Evolutionary conservation across 2,888 invertebrate species (phyloP), one percentile per base, ranked within the genome.

Genomic region (Steromphala cineraria): DNA sequence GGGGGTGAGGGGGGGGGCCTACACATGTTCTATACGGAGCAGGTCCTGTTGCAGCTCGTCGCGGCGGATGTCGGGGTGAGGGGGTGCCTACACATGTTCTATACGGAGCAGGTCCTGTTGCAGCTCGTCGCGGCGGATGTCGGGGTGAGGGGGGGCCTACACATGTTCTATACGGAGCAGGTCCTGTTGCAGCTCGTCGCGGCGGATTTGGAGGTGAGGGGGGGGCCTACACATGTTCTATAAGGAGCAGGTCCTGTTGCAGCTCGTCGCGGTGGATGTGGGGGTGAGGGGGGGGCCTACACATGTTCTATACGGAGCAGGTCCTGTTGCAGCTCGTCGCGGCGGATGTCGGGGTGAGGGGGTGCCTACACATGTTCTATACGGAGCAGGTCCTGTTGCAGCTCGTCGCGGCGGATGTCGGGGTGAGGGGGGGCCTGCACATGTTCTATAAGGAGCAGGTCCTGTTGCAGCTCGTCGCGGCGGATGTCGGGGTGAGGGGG

Each of bases 41-140:
- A 71, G 71, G 71, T 71, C 71, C 10, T 71, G 71, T 36, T 71
- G 71, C 19, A 71, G 71, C 19, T 71, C 36, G 71, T 71, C 71
- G 3, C 40, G 28, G 15, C 71, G 28, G 40, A 71, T 40, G 19
- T 71, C 15, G 13, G 71, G 71, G 40, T 71, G 71, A 10, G 8
- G 24, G 55, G 76, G 8, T 19, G 31, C 55, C 17, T 52, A 71
- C 31, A 36, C 71, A 17, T 31, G 10, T 36, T 71, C 71, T n/a
- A 36, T 40, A 17, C 71, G 28, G 31, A 71, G 71, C 0, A 71
- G 71, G 71, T 71, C 71, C 10, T 71, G 71, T 36, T 71, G 71
- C 19, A 71, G 71, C 19, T 71, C 36, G 71, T 71, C 71, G 3
- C 40, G 28, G 15, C 71, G 28, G 40, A 71, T 40, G 19, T 71